phyloP scores from a whole-genome alignment of 2,113 vertebrate genomes.

The Mus pahari region DNA sequence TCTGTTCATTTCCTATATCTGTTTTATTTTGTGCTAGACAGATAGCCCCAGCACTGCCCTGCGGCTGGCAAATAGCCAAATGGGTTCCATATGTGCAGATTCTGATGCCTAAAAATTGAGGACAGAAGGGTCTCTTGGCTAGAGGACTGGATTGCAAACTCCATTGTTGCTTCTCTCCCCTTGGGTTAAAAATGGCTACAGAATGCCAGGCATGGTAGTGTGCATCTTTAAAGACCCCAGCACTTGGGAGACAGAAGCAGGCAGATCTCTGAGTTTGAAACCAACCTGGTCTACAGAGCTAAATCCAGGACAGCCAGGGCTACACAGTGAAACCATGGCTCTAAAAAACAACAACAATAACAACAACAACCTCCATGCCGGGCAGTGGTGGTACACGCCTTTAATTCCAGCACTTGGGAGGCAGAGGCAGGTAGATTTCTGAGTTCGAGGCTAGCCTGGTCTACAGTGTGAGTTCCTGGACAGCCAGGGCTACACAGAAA shows the following conservation, averaged over 20 bases:
- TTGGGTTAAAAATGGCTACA: neutral
- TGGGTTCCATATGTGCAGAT: too few species aligned
- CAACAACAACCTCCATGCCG: too few species aligned
- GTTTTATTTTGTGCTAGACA: too few species aligned
- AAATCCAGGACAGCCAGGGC: neutral
- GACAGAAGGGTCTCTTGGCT: neutral
- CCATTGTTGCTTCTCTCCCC: neutral
- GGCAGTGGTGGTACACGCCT: too few species aligned
- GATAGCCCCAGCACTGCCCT: neutral
- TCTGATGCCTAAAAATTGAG: neutral
- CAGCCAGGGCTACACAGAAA: neutral
- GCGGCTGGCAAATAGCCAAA: neutral
- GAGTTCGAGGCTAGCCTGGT: neutral
- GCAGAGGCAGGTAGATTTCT: neutral
- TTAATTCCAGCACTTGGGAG: neutral
- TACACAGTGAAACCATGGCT: neutral
- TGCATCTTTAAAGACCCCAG: neutral
- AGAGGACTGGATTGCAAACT: neutral
- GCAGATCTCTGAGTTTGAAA: neutral
- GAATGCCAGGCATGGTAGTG: too few species aligned
- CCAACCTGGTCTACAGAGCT: neutral
- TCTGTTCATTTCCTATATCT: neutral
- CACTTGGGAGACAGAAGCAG: neutral
- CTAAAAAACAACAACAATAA: too few species aligned
- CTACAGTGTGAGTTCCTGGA: neutral